Percentiles rank a stretch among this genome's conserved stretches.
phyloP scores from a whole-genome alignment of 2,888 invertebrate species.

The Hypomecis atomaria region DNA sequence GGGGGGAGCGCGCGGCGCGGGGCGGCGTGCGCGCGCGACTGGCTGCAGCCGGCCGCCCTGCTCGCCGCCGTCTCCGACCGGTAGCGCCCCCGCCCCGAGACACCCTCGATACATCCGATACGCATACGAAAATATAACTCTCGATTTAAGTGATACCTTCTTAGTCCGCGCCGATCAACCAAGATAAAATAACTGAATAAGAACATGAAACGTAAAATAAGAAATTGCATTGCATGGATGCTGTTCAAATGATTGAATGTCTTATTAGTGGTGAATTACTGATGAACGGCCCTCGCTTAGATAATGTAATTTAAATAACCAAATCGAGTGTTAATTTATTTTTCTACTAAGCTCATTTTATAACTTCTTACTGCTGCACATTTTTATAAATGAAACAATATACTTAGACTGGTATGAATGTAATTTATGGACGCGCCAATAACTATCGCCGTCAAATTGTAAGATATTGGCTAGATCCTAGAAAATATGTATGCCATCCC shows the following conservation, averaged over 20 bases:
- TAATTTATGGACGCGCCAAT: no score
- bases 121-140: constrained; percentile 5
- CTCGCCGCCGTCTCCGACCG: constrained; percentile 62
- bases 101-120: not conserved
- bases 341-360: not conserved
- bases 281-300: no score
- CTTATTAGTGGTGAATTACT: no score
- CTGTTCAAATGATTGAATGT: no score
- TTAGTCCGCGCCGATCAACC: not conserved
- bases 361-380: not conserved
- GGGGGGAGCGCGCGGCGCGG: constrained; percentile 20
- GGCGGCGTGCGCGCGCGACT: constrained; percentile 42
- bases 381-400: no score
- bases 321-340: constrained; percentile 2
- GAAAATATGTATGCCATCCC: no score
- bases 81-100: constrained; percentile 42
- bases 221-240: no score
- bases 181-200: no score
- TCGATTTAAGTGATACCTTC: not conserved
- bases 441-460: no score
- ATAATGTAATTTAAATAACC: not conserved
- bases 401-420: no score
- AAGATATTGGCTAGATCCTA: no score
- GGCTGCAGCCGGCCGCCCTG: constrained; percentile 63
- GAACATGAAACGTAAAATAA: no score